Evolutionary conservation across 2,888 invertebrate species (phyloP).

Genomic region (Drosophila gaucha): DNA sequence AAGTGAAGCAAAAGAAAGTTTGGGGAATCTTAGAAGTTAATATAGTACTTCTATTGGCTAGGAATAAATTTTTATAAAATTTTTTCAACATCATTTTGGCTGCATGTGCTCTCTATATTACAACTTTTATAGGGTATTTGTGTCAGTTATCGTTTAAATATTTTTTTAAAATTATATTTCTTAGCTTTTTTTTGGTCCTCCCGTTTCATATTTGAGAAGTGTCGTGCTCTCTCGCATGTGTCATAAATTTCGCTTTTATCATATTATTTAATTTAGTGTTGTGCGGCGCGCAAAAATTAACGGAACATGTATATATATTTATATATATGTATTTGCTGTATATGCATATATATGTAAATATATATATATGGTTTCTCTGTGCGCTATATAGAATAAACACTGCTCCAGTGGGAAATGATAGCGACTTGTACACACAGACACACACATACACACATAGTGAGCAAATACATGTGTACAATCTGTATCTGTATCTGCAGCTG

Average conservation of each 20-base stretch:
- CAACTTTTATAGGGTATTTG: background rate
- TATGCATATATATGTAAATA: background rate
- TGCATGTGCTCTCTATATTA: background rate
- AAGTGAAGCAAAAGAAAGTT: background rate
- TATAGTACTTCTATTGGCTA: too few species aligned
- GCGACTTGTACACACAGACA: slow-evolving; percentile 43
- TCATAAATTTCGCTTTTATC: slow-evolving; percentile 76
- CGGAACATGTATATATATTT: slow-evolving; percentile 19
- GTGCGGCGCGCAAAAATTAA: slow-evolving; percentile 54
- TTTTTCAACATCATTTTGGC: background rate
- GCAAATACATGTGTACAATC: slow-evolving; percentile 40
- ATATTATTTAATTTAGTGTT: slow-evolving; percentile 74
- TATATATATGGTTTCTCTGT: background rate
- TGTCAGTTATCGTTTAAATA: background rate
- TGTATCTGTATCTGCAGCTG: slow-evolving; percentile 33
- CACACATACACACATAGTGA: slow-evolving; percentile 8
- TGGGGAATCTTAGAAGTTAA: too few species aligned
- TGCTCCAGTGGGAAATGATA: slow-evolving; percentile 74
- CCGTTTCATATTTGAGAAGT: slow-evolving; percentile 30
- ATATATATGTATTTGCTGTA: background rate
- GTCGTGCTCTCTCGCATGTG: slow-evolving; percentile 54
- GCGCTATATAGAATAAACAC: slow-evolving; percentile 58
- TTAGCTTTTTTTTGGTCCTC: slow-evolving; percentile 17
- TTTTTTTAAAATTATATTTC: slow-evolving; percentile 10
- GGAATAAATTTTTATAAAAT: background rate